Conservation (phyloP, 2,113 vertebrate genomes). For the Mus pahari region DNA sequence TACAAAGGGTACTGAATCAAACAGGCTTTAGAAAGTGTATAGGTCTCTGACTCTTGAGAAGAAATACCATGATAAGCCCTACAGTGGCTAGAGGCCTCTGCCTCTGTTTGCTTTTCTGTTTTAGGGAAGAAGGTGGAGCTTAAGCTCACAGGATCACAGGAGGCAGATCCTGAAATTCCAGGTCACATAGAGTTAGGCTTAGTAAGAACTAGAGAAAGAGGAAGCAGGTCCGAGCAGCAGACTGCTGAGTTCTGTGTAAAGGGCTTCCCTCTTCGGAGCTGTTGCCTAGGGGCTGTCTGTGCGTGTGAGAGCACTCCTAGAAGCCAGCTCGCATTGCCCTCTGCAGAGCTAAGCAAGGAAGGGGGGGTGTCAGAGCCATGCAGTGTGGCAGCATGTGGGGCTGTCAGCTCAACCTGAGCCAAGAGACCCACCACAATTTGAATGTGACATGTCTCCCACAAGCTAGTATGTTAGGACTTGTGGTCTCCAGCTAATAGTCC, state of each 20-base stretch:
- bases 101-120: background rate
- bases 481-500: background rate
- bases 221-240: background rate
- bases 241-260: background rate
- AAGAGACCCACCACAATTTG: background rate
- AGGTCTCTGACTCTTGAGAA: background rate
- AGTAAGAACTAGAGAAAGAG: background rate
- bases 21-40: background rate
- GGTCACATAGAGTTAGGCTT: background rate
- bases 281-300: background rate
- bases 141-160: background rate
- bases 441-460: background rate
- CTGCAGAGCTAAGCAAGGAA: background rate
- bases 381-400: no score
- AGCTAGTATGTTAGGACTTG: no score
- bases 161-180: background rate
- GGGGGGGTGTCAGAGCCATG: background rate
- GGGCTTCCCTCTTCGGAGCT: background rate
- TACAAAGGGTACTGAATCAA: background rate
- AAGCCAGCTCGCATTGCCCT: background rate
- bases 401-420: background rate
- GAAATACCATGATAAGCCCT: background rate
- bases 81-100: background rate
- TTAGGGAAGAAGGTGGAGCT: background rate
- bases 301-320: accelerated